Percentiles rank a stretch among this genome's conserved stretches.
Evolutionary conservation across 2,888 invertebrate genomes (phyloP).

Genomic region (Actias luna): DNA sequence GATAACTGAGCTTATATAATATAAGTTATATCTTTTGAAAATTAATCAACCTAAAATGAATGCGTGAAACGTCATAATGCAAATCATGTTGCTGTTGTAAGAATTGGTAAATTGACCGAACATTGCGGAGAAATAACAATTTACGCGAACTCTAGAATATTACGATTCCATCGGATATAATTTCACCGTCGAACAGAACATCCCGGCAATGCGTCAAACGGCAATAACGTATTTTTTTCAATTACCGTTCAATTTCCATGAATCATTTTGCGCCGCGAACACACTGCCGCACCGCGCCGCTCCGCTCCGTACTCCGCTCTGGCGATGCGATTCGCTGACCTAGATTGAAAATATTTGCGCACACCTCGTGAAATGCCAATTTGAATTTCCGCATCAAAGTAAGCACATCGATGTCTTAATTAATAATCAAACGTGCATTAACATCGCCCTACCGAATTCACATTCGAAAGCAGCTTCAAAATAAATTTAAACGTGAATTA

Average conservation of each 20-base stretch:
- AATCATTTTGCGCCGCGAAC: slow-evolving; percentile 69
- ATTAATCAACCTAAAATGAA: too few relatives aligned
- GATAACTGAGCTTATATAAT: too few relatives aligned
- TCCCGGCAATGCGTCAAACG: slow-evolving; percentile 69
- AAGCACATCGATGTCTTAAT: slow-evolving; percentile 35
- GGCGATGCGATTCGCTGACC: slow-evolving; percentile 55
- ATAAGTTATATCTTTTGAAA: too few relatives aligned
- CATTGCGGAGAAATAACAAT: slow-evolving; percentile 13
- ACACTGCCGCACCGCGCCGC: slow-evolving; percentile 34
- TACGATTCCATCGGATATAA: slow-evolving; percentile 44
- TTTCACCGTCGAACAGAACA: slow-evolving; percentile 43
- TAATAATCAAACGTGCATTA: slow-evolving; percentile 20
- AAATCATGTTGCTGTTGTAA: not conserved
- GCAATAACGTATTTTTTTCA: slow-evolving; percentile 79
- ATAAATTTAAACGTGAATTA: not conserved
- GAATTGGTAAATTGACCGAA: not conserved
- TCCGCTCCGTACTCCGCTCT: slow-evolving; percentile 31
- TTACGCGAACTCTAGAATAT: slow-evolving; percentile 31
- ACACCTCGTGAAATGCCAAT: slow-evolving; percentile 57
- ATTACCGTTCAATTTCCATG: slow-evolving; percentile 77
- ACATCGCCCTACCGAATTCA: not conserved
- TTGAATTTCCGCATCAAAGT: slow-evolving; percentile 37
- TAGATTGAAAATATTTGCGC: slow-evolving; percentile 69
- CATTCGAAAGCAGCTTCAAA: not conserved
- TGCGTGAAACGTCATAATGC: not conserved